Evolutionary conservation across 1,140 invertebrate genomes (phyloP).

Genomic region (Cotesia typhae): DNA sequence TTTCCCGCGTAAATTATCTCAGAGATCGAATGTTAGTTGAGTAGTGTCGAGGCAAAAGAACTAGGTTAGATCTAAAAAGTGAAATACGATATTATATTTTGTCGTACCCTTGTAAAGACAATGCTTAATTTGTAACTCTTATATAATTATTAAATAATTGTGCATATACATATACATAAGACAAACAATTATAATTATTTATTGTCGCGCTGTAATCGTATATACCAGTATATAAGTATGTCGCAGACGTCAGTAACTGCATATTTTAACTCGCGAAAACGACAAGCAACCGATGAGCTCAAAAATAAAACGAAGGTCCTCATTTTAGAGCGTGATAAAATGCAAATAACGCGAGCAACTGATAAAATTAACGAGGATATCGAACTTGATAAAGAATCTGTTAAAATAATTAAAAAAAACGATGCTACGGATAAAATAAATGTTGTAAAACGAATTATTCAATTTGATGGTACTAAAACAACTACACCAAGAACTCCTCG

Average conservation of each 20-base stretch:
- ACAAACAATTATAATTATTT: constrained; percentile 8
- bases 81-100: no score
- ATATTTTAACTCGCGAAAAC: constrained; percentile 76
- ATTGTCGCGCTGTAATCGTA: constrained; percentile 20
- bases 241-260: constrained; percentile 75
- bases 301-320: constrained; percentile 69
- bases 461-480: constrained; percentile 51
- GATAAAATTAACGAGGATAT: constrained; percentile 30
- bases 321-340: constrained; percentile 61
- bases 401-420: no score
- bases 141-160: no score
- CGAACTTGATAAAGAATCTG: constrained; percentile 19
- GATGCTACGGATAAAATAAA: constrained; percentile 42
- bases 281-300: constrained; percentile 72
- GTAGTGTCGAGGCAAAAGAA: no score
- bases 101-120: no score
- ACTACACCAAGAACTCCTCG: constrained; percentile 37
- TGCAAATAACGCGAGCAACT: constrained; percentile 5
- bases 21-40: no score
- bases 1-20: no score
- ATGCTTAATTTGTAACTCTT: no score
- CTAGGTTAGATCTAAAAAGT: no score
- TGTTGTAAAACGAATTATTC: constrained; percentile 51
- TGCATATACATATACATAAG: not conserved
- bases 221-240: constrained; percentile 62